Conservation (phyloP, 2,113 vertebrate species). For the Mormyrus lacerda region DNA sequence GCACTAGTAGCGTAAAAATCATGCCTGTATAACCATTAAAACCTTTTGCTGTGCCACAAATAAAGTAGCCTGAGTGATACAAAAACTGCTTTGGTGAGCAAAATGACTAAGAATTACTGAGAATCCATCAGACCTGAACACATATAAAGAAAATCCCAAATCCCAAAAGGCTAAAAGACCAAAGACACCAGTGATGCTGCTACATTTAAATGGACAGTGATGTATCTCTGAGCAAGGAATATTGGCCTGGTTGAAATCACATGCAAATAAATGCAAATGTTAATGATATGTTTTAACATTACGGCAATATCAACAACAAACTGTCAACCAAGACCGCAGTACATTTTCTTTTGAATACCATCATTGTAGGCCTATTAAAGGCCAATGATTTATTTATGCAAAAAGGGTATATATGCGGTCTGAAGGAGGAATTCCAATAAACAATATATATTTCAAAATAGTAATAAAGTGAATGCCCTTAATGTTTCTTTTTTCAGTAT, state of each 20-base stretch:
- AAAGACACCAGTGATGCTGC: not conserved
- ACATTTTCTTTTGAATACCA: not conserved
- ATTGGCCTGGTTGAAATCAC: not conserved
- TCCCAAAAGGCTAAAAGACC: not conserved
- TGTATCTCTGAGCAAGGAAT: not conserved
- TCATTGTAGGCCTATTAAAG: not conserved
- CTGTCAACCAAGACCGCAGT: not conserved
- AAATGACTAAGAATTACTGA: not conserved
- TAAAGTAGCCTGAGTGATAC: not conserved
- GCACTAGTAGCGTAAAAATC: not conserved
- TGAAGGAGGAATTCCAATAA: not conserved
- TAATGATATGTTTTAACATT: not conserved
- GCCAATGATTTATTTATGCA: not conserved
- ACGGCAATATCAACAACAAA: not conserved
- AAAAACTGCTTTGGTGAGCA: not conserved
- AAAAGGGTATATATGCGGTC: not conserved
- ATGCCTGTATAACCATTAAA: not conserved
- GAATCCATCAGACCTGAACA: not conserved
- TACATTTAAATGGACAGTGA: not conserved
- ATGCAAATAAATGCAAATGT: not conserved
- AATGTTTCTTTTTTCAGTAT: not conserved
- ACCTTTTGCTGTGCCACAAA: not conserved
- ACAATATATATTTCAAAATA: not conserved
- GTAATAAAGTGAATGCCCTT: not conserved
- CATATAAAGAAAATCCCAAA: not conserved